Conservation (phyloP, 2,888 invertebrate genomes). For the Epirrita christyi region DNA sequence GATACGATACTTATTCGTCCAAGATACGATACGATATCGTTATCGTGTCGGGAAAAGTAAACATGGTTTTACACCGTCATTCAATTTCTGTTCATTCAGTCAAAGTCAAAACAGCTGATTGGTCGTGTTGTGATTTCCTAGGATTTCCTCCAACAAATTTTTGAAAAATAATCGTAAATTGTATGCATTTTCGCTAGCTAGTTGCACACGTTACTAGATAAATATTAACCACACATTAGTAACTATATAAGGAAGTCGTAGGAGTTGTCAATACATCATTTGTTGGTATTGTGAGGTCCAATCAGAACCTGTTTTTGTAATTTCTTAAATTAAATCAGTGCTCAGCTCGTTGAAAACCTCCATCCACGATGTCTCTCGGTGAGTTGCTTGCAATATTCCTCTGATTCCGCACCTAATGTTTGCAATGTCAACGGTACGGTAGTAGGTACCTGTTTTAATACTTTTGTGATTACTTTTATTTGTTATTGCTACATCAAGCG, state of each 20-base stretch:
- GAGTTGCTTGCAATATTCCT: slow-evolving; percentile 31
- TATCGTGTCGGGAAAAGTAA: no score
- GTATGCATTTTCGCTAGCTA: neutral
- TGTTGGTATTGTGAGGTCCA: slow-evolving; percentile 6
- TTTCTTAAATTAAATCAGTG: slow-evolving; percentile 17
- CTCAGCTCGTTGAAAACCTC: slow-evolving; percentile 11
- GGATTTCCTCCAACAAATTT: no score
- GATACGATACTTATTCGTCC: no score
- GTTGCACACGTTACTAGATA: neutral
- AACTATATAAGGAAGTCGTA: neutral
- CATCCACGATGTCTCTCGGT: slow-evolving; percentile 45
- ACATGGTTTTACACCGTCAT: neutral
- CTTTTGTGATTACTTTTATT: no score
- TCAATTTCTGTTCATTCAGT: slow-evolving; percentile 16
- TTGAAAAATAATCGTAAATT: no score
- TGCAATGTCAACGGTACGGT: no score
- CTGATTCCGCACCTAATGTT: no score
- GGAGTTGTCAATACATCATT: neutral
- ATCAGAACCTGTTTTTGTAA: slow-evolving; percentile 19
- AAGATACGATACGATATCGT: no score
- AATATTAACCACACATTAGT: neutral
- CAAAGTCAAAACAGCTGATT: slow-evolving; percentile 43
- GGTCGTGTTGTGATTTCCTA: slow-evolving; percentile 19
- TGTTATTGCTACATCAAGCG: no score
- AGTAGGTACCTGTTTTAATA: no score